phyloP scores from a whole-genome alignment of 2,797 vertebrate species.

The Triplophysa yarkandensis region DNA sequence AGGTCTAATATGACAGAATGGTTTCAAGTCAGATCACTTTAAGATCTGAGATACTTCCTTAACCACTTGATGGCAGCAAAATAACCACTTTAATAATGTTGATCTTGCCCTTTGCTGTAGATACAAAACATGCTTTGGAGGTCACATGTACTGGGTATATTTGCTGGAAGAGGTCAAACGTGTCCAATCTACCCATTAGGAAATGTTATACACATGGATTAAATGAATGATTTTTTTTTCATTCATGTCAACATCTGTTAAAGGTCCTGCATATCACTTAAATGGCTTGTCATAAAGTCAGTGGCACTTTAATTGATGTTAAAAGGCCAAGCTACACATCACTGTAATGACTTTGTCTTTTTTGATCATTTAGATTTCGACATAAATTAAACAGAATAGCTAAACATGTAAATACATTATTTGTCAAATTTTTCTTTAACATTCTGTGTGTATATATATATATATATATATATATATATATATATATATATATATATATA shows the following conservation, averaged over 20 bases:
- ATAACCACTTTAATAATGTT: neutral
- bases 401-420: too few relatives aligned
- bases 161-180: neutral
- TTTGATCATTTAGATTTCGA: neutral
- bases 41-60: neutral
- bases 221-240: slow-evolving; percentile 6
- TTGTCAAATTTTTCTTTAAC: too few relatives aligned
- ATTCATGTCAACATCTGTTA: slow-evolving; percentile 11
- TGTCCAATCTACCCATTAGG: slow-evolving; percentile 1
- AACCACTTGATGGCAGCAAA: slow-evolving; percentile 19
- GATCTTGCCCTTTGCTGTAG: neutral
- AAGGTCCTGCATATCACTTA: slow-evolving; percentile 12
- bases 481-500: too few relatives aligned
- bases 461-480: too few relatives aligned
- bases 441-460: too few relatives aligned
- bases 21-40: too few relatives aligned
- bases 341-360: neutral
- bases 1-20: too few relatives aligned
- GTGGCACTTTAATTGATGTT: slow-evolving; percentile 10
- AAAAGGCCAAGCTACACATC: neutral
- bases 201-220: neutral
- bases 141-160: neutral
- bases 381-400: too few relatives aligned
- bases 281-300: neutral
- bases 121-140: neutral